Percentiles rank a stretch among this genome's conserved stretches.
Evolutionary conservation across 1,140 invertebrate species (phyloP).

Genomic region (Trigoniulus corallinus): DNA sequence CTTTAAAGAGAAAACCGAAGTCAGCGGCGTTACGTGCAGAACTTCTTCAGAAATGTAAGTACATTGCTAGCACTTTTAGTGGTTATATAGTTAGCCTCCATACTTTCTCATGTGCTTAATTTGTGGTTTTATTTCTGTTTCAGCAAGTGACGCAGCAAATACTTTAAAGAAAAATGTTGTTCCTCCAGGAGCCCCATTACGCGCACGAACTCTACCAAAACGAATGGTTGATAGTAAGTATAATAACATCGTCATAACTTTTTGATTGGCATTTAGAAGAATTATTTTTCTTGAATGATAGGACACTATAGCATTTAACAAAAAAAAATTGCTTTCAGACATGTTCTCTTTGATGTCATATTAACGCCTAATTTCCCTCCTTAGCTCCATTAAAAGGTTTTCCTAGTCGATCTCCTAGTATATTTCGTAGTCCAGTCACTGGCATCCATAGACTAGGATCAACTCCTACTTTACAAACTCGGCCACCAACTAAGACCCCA

Average conservation of each 20-base stretch:
- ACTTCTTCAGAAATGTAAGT: conserved; percentile 62
- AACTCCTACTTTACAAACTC: conserved; percentile 18
- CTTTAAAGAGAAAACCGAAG: conserved; percentile 85
- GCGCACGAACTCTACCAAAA: conserved; percentile 82
- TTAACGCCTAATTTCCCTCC: conserved; percentile 8
- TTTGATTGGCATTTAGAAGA: too few species aligned
- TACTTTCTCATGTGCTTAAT: neutral
- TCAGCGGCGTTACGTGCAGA: conserved; percentile 77
- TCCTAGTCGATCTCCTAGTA: conserved; percentile 54
- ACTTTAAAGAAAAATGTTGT: conserved; percentile 77
- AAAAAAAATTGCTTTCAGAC: too few species aligned
- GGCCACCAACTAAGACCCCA: conserved; percentile 24
- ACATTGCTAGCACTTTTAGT: neutral
- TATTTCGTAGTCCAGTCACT: conserved; percentile 38
- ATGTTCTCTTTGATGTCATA: conserved; percentile 3
- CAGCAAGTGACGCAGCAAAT: conserved; percentile 60
- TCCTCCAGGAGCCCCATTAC: conserved; percentile 64
- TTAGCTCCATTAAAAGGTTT: conserved; percentile 77
- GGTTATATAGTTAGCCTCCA: neutral
- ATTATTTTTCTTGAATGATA: too few species aligned
- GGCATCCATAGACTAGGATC: conserved; percentile 25
- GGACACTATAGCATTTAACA: too few species aligned
- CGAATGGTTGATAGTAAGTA: conserved; percentile 93
- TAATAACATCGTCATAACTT: neutral
- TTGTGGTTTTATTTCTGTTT: conserved; percentile 11